Conservation (phyloP, 2,888 invertebrate species). For the Lycaena phlaeas region DNA sequence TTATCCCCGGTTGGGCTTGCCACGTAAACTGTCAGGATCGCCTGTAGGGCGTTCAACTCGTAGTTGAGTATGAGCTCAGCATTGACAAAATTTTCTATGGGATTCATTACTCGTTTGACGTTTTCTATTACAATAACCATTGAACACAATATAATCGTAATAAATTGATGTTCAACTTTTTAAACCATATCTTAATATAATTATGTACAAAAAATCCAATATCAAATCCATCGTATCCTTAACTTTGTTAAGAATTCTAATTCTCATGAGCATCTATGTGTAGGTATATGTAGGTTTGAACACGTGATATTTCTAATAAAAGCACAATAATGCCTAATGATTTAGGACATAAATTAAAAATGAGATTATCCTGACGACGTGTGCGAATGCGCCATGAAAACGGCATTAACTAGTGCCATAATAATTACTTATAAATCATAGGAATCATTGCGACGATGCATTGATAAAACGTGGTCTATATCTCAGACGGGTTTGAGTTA, state of each 20-base stretch:
- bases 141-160: too few relatives aligned
- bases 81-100: too few relatives aligned
- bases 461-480: conserved; percentile 66
- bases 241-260: too few relatives aligned
- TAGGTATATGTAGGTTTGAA: too few relatives aligned
- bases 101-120: too few relatives aligned
- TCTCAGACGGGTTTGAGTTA: conserved; percentile 65
- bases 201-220: too few relatives aligned
- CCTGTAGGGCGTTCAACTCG: conserved; percentile 64
- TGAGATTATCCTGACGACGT: conserved; percentile 52
- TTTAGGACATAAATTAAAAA: conserved; percentile 32
- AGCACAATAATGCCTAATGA: conserved; percentile 14
- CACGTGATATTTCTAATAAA: not conserved
- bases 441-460: conserved; percentile 67
- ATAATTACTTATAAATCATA: conserved; percentile 70
- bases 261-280: too few relatives aligned
- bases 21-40: conserved; percentile 68
- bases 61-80: too few relatives aligned
- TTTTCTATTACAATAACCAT: too few relatives aligned
- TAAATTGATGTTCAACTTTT: too few relatives aligned
- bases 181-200: too few relatives aligned
- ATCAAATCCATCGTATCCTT: too few relatives aligned
- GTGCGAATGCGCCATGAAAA: conserved; percentile 62
- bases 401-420: conserved; percentile 65
- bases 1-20: conserved; percentile 63